Base-by-base conservation (phyloP, 2,888 invertebrate species). In the Aphidoletes aphidimyza region DNA sequence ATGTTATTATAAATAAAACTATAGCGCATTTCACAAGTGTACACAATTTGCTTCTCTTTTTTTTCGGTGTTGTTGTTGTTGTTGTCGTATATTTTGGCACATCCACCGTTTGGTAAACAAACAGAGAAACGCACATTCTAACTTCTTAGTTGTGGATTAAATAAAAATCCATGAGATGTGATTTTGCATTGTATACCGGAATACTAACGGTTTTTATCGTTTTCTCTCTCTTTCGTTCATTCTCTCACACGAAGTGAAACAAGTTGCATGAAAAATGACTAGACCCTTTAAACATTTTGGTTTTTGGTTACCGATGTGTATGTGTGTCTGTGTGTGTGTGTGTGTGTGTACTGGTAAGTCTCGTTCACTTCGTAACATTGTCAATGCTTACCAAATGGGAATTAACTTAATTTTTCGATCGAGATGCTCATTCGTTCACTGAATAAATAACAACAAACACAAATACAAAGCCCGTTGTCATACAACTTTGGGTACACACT, bases 1-100 rank as follows among this genome's bases (percentile, higher is more conserved):
- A 69, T 69, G 69, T 69, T 69, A 69, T 69, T 69, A 69, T 69
- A 69, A 69, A 69, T 69, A 17, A 30, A 69, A 69, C 8, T 6
- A 69, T 69, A n/a, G 69, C 69, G 34, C 11, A 69, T 54, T 54
- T 54, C 54, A 69, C 34, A 69, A 42, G 42, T 6, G 42, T 14
- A 14, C 42, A 42, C 6, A 14, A 42, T 42, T n/a, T n/a, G n/a
- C n/a, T n/a, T n/a, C n/a, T n/a, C n/a, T n/a, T n/a, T n/a, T n/a
- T n/a, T n/a, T n/a, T n/a, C n/a, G n/a, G n/a, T n/a, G n/a, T n/a
- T n/a, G n/a, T n/a, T n/a, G n/a, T n/a, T n/a, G n/a, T n/a, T n/a
- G n/a, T n/a, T n/a, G n/a, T n/a, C n/a, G n/a, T n/a, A n/a, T n/a
- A n/a, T n/a, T n/a, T n/a, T n/a, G n/a, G n/a, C n/a, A n/a, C n/a